phyloP scores from a whole-genome alignment of 2,888 invertebrate species.

The Synanthedon formicaeformis region DNA sequence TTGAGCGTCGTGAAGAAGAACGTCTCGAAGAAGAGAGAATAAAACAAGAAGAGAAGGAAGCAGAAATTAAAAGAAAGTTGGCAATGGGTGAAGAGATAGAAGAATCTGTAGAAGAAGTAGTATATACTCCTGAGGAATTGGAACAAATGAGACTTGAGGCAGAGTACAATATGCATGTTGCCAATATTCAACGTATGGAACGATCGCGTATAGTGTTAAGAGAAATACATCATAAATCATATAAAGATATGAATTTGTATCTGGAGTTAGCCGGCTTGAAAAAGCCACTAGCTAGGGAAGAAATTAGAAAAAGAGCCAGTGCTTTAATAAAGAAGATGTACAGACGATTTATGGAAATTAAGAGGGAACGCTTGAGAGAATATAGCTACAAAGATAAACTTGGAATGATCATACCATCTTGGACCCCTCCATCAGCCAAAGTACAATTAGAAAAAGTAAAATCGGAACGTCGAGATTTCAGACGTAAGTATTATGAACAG shows the following conservation, averaged over 20 bases:
- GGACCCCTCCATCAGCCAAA: constrained; percentile 51
- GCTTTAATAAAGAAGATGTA: constrained; percentile 37
- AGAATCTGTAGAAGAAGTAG: constrained; percentile 20
- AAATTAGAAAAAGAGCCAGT: constrained; percentile 29
- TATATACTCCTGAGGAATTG: constrained; percentile 32
- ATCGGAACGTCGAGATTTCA: constrained; percentile 51
- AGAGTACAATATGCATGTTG: constrained; percentile 34
- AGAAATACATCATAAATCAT: constrained; percentile 25
- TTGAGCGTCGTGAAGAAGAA: constrained; percentile 34
- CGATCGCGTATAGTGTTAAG: constrained; percentile 28
- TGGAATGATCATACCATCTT: constrained; percentile 69
- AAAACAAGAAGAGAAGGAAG: constrained; percentile 32
- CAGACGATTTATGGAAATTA: constrained; percentile 51
- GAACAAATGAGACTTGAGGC: constrained; percentile 26
- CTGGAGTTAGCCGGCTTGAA: constrained; percentile 51
- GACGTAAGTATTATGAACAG: constrained; percentile 51
- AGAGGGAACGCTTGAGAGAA: constrained; percentile 44
- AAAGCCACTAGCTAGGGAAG: constrained; percentile 28
- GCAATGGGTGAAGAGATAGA: constrained; percentile 35
- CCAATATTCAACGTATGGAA: constrained; percentile 57
- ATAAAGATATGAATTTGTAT: constrained; percentile 43
- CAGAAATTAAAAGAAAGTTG: constrained; percentile 29
- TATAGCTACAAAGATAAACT: constrained; percentile 54
- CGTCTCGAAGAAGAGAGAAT: constrained; percentile 31
- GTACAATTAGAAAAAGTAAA: constrained; percentile 54